phyloP scores from a whole-genome alignment of 2,888 invertebrate genomes.

The Cheilosia pagana region DNA sequence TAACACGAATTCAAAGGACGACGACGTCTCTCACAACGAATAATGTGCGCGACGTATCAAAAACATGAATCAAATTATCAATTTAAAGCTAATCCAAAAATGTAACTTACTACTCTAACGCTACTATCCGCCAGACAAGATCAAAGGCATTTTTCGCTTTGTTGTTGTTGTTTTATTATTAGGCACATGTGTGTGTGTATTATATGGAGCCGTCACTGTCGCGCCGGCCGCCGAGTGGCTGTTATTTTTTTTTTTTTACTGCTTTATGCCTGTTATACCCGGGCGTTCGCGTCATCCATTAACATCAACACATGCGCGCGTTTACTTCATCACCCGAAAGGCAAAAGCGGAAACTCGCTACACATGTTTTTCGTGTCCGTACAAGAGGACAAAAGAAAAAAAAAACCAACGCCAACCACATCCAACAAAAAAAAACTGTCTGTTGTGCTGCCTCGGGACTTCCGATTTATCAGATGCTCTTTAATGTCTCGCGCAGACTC shows the following conservation, averaged over 20 bases:
- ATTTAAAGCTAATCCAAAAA: constrained; percentile 35
- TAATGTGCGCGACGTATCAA: background rate
- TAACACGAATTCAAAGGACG: background rate
- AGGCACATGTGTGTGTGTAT: too few relatives aligned
- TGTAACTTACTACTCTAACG: constrained; percentile 9
- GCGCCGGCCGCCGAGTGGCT: background rate
- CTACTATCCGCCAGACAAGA: constrained; percentile 22
- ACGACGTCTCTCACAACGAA: background rate
- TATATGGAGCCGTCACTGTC: constrained; percentile 41
- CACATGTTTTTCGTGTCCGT: constrained; percentile 53
- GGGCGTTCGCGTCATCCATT: constrained; percentile 52
- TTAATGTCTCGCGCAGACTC: constrained; percentile 41
- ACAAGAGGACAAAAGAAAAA: constrained; percentile 45
- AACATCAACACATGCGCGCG: constrained; percentile 61
- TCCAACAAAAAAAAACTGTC: constrained; percentile 22
- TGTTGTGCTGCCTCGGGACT: constrained; percentile 50
- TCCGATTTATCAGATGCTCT: constrained; percentile 66
- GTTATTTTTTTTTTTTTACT: constrained; percentile 3
- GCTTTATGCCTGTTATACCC: constrained; percentile 23
- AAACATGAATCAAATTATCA: constrained; percentile 32
- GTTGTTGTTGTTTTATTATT: constrained; percentile 3
- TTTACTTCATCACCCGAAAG: constrained; percentile 45
- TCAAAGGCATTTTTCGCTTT: constrained; percentile 7
- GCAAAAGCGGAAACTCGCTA: constrained; percentile 64
- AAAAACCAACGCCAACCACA: background rate